Evolutionary conservation across 2,113 vertebrate species (phyloP).

Genomic region (Ranitomeya variabilis): DNA sequence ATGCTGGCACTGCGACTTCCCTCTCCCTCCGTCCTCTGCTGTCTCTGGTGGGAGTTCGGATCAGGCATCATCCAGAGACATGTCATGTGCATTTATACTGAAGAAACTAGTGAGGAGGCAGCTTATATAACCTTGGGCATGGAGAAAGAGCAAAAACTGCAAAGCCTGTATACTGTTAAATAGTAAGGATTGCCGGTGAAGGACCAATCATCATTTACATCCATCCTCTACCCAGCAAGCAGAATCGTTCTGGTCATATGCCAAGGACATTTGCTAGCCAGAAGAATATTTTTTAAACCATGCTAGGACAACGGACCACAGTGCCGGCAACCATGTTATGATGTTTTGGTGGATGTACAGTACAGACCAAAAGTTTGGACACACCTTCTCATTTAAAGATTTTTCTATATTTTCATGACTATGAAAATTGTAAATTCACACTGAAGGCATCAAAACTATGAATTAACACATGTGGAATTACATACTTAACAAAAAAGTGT

Average conservation of each 20-base stretch:
- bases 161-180: neutral
- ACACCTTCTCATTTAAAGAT: no score
- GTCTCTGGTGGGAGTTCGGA: neutral
- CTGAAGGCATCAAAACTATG: no score
- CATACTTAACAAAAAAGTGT: no score
- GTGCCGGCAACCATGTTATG: neutral
- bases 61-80: neutral
- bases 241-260: neutral
- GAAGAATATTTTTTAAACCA: neutral
- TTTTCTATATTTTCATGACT: no score
- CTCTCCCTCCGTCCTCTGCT: slow-evolving; percentile 15
- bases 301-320: neutral
- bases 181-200: neutral
- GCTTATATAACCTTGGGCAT: neutral
- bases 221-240: neutral
- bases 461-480: no score
- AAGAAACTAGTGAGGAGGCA: neutral
- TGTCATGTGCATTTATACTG: slow-evolving; percentile 12
- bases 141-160: neutral
- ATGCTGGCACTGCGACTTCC: neutral
- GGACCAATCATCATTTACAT: neutral
- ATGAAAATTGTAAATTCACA: no score
- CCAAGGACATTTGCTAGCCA: neutral
- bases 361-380: no score
- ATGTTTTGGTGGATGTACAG: neutral